Conservation (phyloP, 2,797 vertebrate genomes). For the Notoglanidium macrostoma region DNA sequence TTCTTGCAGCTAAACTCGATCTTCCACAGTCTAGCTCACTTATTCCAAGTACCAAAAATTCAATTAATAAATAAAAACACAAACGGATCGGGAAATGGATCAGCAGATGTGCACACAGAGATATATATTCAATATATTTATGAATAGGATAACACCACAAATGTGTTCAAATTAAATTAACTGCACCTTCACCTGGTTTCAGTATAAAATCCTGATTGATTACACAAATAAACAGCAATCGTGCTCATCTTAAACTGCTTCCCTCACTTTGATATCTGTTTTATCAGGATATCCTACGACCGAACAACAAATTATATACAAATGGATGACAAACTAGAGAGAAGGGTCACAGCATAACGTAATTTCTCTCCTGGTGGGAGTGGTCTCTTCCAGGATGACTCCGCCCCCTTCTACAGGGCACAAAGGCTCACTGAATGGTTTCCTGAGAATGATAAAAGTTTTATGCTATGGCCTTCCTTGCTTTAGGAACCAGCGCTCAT, state of each 20-base stretch:
- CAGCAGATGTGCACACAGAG: neutral
- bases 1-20: neutral
- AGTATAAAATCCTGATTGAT: neutral
- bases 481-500: neutral
- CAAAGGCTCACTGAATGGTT: neutral
- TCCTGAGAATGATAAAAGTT: neutral
- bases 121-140: no score
- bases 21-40: neutral
- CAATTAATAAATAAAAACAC: neutral
- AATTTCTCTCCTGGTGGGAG: neutral
- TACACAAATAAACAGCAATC: neutral
- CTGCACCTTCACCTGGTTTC: neutral
- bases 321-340: neutral
- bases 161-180: neutral
- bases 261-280: neutral
- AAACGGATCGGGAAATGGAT: neutral
- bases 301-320: neutral
- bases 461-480: neutral
- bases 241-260: neutral
- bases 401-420: neutral
- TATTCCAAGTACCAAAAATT: neutral
- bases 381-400: neutral
- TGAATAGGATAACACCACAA: neutral
- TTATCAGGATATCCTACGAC: neutral
- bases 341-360: neutral